Base-by-base conservation (phyloP, 2,113 vertebrate species). In the Rhinoderma darwinii region DNA sequence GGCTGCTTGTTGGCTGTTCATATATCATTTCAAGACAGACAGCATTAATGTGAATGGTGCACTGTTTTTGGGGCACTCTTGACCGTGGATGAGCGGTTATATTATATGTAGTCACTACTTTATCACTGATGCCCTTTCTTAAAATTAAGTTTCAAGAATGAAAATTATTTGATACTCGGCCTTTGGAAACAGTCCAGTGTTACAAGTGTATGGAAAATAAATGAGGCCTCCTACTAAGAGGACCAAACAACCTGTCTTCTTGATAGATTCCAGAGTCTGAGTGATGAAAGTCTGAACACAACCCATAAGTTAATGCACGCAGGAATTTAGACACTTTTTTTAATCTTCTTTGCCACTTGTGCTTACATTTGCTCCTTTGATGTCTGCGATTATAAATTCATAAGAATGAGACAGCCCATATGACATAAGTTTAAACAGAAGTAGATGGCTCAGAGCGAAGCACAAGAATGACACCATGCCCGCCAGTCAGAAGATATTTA, bases 331-430 rank as follows among this genome's bases (percentile, higher is more conserved):
- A 44, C 47, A 56, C 50, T 80, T 51, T 22, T 32, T 20, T 41
- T 82, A 41, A 82, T 61, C 56, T 82, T 82, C 79, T 82, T 82
- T 82, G 59, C 37, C 56, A 66, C 80, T 59, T 37, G 22, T 44
- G 79, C 56, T 27, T 82, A 80, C 50, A 25, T 66, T 66, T 82
- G 5, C 39, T 63, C 54, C 59, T 82, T 82, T 82, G 59, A 82
- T 82, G 80, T 63, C 20, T 20, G 25, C 39, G 68, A 82, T 82
- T 82, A 82, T 25, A 59, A 82, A 82, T 66, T 66, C 59, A 44
- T 66, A 82, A 18, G 80, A 66, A 43, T 47, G 59, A n/a, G 12
- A 39, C 41, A n/a, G 39, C 59, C 61, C 6, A 30, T 32, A 22
- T 44, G 59, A 66, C 37, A 18, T n/a, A n/a, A n/a, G 59, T 44